Percentiles rank a stretch among this genome's conserved stretches.
phyloP scores from a whole-genome alignment of 1,140 invertebrate genomes.

The Scaptomyza hsui region DNA sequence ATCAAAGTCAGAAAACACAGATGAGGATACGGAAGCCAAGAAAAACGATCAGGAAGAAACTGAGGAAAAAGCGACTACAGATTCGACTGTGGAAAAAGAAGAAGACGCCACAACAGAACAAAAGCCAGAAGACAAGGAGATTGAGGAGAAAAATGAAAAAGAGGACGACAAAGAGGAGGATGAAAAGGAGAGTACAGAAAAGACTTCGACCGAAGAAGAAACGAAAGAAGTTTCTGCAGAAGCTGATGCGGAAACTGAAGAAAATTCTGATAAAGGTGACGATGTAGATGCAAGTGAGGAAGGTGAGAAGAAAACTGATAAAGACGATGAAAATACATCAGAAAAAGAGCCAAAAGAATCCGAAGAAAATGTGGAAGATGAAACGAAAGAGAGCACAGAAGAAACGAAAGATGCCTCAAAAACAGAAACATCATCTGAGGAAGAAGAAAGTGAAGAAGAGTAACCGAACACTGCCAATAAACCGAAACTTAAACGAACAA shows the following conservation, averaged over 20 bases:
- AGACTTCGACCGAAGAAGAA: background rate
- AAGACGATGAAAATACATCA: background rate
- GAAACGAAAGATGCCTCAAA: constrained; percentile 7
- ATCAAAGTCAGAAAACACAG: background rate
- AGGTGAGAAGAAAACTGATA: too few species aligned
- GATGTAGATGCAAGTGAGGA: background rate
- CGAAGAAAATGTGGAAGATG: constrained; percentile 5
- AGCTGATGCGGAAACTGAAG: constrained; percentile 10
- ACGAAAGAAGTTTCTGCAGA: constrained; percentile 4
- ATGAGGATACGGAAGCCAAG: constrained; percentile 4
- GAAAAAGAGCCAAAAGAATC: background rate
- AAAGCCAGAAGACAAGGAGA: too few species aligned
- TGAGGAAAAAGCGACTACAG: background rate
- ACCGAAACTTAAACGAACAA: constrained; percentile 4
- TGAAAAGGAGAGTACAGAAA: too few species aligned
- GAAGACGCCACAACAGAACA: constrained; percentile 1
- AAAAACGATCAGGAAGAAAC: constrained; percentile 8
- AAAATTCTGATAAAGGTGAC: constrained; percentile 5
- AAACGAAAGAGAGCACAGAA: background rate
- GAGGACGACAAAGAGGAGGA: constrained; percentile 4
- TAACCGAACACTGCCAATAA: constrained; percentile 25
- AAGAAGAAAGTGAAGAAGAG: constrained; percentile 50
- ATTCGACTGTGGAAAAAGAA: background rate
- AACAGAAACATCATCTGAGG: constrained; percentile 7
- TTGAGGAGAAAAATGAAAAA: background rate